These are phyloP conservation scores for Delichon dasypus DNA, from an alignment of 2,797 vertebrate species.

Conservation along the genomic window DNA sequence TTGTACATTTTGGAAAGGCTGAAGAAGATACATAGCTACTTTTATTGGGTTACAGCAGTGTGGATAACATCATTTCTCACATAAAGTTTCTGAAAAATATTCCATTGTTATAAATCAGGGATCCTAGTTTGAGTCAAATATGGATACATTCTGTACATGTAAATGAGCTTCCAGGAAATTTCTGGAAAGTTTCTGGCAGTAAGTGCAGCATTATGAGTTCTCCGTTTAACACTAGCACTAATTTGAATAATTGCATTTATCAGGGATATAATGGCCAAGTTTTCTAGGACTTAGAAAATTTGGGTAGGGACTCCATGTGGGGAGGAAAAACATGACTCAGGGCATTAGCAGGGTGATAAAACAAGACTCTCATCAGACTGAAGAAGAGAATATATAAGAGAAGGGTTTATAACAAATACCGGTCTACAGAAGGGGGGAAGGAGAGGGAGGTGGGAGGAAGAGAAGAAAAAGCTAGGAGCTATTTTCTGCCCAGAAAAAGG, in stretches of 20 bases:
- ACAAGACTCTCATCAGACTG: background rate
- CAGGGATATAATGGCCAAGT: background rate
- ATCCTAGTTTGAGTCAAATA: background rate
- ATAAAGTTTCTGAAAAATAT: background rate
- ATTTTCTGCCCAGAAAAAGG: background rate
- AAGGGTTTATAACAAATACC: background rate
- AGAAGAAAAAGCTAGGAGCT: background rate
- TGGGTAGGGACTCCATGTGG: background rate
- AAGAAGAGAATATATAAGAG: background rate
- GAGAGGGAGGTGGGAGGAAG: rapidly evolving
- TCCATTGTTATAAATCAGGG: background rate
- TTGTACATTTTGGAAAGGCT: background rate
- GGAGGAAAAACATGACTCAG: background rate
- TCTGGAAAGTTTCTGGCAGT: background rate
- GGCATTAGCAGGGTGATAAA: background rate
- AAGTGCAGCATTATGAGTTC: background rate
- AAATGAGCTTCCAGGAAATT: background rate
- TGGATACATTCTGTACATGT: background rate
- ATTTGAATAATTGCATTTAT: background rate
- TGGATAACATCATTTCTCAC: background rate
- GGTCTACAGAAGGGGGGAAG: rapidly evolving
- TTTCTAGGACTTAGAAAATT: background rate
- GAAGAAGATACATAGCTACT: background rate
- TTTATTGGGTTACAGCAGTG: background rate
- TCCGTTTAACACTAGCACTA: background rate